phyloP scores from a whole-genome alignment of 2,797 vertebrate species.

The Pristis pectinata region DNA sequence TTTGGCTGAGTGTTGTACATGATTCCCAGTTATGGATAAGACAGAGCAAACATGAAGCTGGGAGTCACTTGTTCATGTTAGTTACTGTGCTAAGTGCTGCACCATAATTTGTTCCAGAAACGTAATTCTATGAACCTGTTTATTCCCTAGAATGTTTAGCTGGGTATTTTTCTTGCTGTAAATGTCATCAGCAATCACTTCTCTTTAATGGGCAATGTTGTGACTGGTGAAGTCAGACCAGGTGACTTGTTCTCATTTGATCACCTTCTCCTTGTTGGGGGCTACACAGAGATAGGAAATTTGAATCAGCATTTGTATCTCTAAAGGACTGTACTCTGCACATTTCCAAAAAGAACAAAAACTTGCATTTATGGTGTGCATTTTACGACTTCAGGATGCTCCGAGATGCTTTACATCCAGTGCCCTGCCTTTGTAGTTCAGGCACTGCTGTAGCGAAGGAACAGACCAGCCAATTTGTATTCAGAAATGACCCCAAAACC shows the following conservation, averaged over 20 bases:
- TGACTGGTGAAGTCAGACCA: not conserved
- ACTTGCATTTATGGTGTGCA: not conserved
- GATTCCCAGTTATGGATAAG: not conserved
- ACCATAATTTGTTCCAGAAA: not conserved
- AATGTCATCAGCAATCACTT: not conserved
- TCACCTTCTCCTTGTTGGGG: not conserved
- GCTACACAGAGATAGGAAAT: not conserved
- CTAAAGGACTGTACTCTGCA: not conserved
- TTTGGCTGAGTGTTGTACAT: not conserved
- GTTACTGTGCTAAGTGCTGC: not conserved
- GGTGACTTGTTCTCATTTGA: not conserved
- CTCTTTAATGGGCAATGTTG: not conserved
- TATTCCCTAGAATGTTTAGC: too few species aligned
- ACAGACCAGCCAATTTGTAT: not conserved
- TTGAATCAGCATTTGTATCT: not conserved
- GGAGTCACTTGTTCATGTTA: not conserved
- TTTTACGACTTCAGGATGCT: not conserved
- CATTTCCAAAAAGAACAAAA: too few species aligned
- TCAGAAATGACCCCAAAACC: not conserved
- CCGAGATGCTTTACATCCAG: not conserved
- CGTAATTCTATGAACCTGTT: not conserved
- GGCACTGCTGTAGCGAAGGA: not conserved
- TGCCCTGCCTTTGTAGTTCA: not conserved
- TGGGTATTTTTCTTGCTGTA: not conserved
- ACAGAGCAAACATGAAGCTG: not conserved